Evolutionary conservation across 2,797 vertebrate genomes (phyloP).

Genomic region (Galago senegalensis): DNA sequence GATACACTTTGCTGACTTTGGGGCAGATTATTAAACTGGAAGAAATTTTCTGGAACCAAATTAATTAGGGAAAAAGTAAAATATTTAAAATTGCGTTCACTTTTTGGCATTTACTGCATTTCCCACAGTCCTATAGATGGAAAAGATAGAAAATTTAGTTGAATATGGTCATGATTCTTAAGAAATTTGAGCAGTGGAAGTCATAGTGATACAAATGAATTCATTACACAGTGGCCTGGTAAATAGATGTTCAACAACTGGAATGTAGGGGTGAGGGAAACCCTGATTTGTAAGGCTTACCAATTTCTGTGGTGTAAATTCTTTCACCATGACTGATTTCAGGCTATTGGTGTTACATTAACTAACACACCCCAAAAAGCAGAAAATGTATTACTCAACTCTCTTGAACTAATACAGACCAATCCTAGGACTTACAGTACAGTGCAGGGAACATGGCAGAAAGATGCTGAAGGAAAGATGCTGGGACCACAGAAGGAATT

Average conservation of each 20-base stretch:
- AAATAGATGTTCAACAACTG: slow-evolving; percentile 1
- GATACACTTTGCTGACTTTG: background rate
- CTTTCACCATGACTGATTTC: background rate
- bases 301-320: background rate
- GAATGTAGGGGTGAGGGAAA: background rate
- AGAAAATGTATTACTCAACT: background rate
- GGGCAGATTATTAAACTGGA: slow-evolving; percentile 19
- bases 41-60: background rate
- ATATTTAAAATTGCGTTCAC: background rate
- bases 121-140: background rate
- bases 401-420: background rate
- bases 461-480: background rate
- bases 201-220: background rate
- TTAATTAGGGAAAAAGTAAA: background rate
- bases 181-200: background rate
- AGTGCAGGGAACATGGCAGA: background rate
- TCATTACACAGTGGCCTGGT: background rate
- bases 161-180: background rate
- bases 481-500: background rate
- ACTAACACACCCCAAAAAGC: background rate
- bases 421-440: background rate
- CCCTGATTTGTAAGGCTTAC: background rate
- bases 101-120: background rate
- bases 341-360: background rate
- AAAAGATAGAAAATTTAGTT: background rate